Base-by-base conservation (phyloP, 2,113 vertebrate species). In the Trinectes maculatus region DNA sequence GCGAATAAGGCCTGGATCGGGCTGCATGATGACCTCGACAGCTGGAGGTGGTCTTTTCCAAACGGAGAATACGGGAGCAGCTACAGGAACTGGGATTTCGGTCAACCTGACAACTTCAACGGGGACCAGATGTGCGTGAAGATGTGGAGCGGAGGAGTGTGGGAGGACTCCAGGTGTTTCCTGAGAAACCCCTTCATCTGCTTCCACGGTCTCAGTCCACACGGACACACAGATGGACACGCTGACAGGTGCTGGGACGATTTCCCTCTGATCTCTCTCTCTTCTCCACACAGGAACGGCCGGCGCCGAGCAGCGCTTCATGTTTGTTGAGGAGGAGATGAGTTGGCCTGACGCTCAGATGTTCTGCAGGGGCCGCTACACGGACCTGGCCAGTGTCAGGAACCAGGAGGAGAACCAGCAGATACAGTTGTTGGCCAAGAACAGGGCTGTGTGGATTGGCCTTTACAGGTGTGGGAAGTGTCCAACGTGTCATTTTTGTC, bases 111-210 rank as follows among this genome's bases (percentile, higher is more conserved):
- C 44, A 73, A 65, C 60, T 28, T 65, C 36, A 10, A 15, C 1
- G 61, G 71, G 1, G 6, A 49, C 25, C 43, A 72, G 70, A 40
- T 51, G 53, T 73, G 71, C 24, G 61, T 37, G 36, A 37, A 3
- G 60, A 58, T 64, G 71, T 28, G 6, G 44, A 24, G 21, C 0
- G 6, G n/a, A 44, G 53, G 60, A 0, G 2, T 28, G 9, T 73
- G 71, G 71, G 28, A 28, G 0, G 60, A 65, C 60, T 36, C 26
- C 1, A 22, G 0, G 15, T 73, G 70, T n/a, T 28, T 5, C 43
- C 25, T 57, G 59, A 56, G 12, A 8, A 11, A 25, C 16, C n/a
- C 70, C 12, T 73, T 64, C 52, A n/a, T 73, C 36, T 73, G 70
- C 60, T 63, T 39, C 1, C 2, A 48, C 8, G 69, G 49, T 63